phyloP scores from a whole-genome alignment of 1,140 invertebrate genomes.

The Polypedilum vanderplanki region DNA sequence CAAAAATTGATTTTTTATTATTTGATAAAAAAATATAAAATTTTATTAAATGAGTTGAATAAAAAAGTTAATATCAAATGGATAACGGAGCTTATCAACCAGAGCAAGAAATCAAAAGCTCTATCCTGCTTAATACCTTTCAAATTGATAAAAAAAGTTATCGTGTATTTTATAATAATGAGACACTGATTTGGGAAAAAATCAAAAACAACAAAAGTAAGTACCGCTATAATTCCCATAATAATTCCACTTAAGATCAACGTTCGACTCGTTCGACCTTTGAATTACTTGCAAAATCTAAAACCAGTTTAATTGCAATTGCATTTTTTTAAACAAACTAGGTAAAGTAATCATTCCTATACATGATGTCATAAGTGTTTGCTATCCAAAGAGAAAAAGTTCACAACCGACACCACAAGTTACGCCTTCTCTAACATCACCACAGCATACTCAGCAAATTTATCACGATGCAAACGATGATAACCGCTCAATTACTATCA shows the following conservation, averaged over 20 bases:
- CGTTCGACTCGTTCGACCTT: neutral
- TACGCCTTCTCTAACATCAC: slow-evolving; percentile 33
- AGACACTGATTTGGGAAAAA: slow-evolving; percentile 57
- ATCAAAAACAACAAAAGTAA: slow-evolving; percentile 48
- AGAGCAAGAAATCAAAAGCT: neutral
- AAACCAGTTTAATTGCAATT: neutral
- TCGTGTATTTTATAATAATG: slow-evolving; percentile 57
- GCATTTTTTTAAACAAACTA: neutral
- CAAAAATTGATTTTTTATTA: neutral
- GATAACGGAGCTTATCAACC: neutral
- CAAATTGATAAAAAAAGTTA: slow-evolving; percentile 54
- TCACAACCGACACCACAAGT: neutral
- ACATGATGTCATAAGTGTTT: slow-evolving; percentile 28
- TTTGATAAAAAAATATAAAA: no score
- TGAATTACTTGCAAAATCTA: neutral
- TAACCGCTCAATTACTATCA: slow-evolving; percentile 50
- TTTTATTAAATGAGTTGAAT: no score
- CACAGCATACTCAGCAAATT: slow-evolving; percentile 45
- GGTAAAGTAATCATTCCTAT: slow-evolving; percentile 23
- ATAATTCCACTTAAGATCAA: neutral
- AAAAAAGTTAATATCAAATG: neutral
- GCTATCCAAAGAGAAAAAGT: slow-evolving; percentile 20
- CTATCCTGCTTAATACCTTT: slow-evolving; percentile 53
- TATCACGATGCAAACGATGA: slow-evolving; percentile 36
- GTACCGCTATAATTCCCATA: slow-evolving; percentile 34